Evolutionary conservation across 2,888 invertebrate genomes (phyloP), one percentile per base, ranked within the genome.

Genomic region (Cataglyphis rosenhaueri): DNA sequence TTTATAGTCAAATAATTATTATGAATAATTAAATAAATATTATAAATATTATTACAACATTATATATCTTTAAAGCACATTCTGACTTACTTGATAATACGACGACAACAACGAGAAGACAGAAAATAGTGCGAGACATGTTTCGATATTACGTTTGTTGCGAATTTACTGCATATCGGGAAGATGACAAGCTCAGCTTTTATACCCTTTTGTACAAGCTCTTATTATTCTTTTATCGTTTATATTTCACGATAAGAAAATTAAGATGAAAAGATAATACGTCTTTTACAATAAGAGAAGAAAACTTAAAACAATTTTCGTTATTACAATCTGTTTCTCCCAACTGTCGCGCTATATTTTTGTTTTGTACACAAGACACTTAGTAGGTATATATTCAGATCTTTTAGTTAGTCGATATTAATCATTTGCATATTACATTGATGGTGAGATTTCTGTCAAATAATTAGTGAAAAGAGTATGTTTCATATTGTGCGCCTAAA

Each of bases 191-290:
- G n/a, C 25, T 6, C 3, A 4, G 12, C 10, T 59, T 59, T 41
- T 73, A 29, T 29, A 38, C 10, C 9, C 21, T 55, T 25, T 21
- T 18, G 2, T 25, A 25, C 25, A 25, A 25, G 1, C 18, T 8
- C 2, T 70, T 57, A 25, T 57, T 71, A 57, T 71, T 71, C n/a
- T 57, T 29, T 18, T 5, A 70, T 70, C 6, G 10, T 66, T 66
- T 66, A 66, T 21, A 21, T 52, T 70, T 3, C 4, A 9, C 3
- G 21, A 15, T 18, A 35, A 21, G 3, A 55, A 21, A 52, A 55
- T 12, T 70, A 3, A 52, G 1, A 29, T n/a, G n/a, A 32, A 10
- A 52, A 70, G 15, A 21, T 48, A 21, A 68, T 3, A 1, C n/a
- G n/a, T 8, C 6, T 5, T 1, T 52, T 70, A 48, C 32, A 25